Evolutionary conservation across 92 coral and sea anemone species (phyloP).

Genomic region (Actinernus sp.): DNA sequence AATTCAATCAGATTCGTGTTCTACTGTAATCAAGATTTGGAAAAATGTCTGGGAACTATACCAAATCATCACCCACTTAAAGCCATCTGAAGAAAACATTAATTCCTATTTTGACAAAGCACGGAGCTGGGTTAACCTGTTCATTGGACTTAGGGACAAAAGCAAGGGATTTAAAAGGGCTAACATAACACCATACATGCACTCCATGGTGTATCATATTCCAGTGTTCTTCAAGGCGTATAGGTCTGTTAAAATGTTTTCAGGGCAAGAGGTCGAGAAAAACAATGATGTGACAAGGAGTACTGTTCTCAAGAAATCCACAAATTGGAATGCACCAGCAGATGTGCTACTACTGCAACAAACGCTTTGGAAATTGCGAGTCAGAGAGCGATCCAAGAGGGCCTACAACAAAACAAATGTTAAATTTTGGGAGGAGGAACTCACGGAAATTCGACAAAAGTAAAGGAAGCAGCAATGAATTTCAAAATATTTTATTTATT

Average conservation of each 20-base stretch:
- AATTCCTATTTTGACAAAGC: not conserved
- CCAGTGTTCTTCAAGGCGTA: constrained; percentile 38
- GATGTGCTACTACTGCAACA: constrained; percentile 35
- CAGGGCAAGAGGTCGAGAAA: constrained; percentile 60
- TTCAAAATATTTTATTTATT: too few species aligned
- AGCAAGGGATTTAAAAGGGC: constrained; percentile 36
- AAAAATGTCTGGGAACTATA: constrained; percentile 11
- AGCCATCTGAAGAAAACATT: not conserved
- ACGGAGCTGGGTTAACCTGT: constrained; percentile 7
- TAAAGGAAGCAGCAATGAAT: too few species aligned
- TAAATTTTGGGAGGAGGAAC: constrained; percentile 35
- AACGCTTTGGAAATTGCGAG: constrained; percentile 28
- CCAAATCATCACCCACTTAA: too few species aligned
- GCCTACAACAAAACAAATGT: constrained; percentile 13
- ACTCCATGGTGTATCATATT: constrained; percentile 28
- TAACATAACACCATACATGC: constrained; percentile 44
- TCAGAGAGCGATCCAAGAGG: constrained; percentile 13
- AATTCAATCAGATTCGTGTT: constrained; percentile 37
- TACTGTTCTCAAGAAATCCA: constrained; percentile 34
- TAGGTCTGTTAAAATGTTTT: constrained; percentile 31
- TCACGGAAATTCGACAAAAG: too few species aligned
- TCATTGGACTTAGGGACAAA: constrained; percentile 10
- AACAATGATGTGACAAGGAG: constrained; percentile 14
- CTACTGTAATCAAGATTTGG: constrained; percentile 43
- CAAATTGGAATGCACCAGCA: constrained; percentile 40